Evolutionary conservation across 2,113 vertebrate genomes (phyloP).

Genomic region (Condylura cristata): DNA sequence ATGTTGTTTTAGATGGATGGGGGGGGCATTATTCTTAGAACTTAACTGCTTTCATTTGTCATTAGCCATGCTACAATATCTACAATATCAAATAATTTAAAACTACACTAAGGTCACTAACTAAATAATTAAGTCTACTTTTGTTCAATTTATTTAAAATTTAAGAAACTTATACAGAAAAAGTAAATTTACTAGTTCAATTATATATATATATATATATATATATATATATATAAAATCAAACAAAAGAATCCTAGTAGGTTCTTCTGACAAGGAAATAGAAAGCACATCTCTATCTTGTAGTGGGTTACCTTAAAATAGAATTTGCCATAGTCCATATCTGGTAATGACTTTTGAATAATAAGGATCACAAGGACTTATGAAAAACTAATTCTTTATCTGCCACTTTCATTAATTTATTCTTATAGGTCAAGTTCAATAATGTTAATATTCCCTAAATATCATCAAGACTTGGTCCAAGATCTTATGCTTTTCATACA

Average conservation of each 20-base stretch:
- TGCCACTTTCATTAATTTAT: neutral
- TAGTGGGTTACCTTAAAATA: neutral
- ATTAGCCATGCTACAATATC: neutral
- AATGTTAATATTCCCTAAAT: neutral
- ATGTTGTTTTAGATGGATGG: neutral
- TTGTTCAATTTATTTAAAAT: conserved; percentile 16
- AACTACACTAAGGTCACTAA: neutral
- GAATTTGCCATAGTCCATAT: neutral
- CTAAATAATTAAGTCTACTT: neutral
- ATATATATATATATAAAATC: too few species aligned
- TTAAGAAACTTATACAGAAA: conserved; percentile 16
- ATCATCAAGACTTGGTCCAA: neutral
- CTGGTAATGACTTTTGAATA: neutral
- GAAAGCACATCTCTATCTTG: neutral
- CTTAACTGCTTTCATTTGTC: neutral
- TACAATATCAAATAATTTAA: neutral
- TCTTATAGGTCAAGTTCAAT: neutral
- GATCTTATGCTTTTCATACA: too few species aligned
- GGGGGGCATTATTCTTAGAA: neutral
- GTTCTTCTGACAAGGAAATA: neutral
- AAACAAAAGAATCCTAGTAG: neutral
- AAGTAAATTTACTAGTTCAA: too few species aligned
- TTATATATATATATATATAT: too few species aligned
- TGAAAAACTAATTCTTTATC: neutral
- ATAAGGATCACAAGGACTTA: neutral